Evolutionary conservation across 2,888 invertebrate genomes (phyloP), one percentile per base, ranked within the genome.

Genomic region (Melinaea marsaeus): DNA sequence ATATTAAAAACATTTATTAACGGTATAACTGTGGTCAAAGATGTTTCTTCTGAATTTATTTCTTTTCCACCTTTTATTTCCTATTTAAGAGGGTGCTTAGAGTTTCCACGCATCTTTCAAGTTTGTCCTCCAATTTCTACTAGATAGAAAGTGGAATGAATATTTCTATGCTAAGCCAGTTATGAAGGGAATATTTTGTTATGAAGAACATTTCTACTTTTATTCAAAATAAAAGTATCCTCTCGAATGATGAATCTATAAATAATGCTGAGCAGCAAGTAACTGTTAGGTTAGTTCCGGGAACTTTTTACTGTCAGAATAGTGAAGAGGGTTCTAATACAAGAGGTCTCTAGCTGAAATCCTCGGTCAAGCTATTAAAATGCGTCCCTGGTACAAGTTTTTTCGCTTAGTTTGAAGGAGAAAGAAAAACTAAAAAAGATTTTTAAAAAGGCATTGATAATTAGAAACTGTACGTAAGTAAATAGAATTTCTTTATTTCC

Each of bases 31-130:
- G 42, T 42, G 9, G 42, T 37, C 42, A 42, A 42, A 42, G 42
- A 7, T 33, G 32, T 6, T 45, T 32, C 13, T 22, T 32, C 60
- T 42, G 45, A 55, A 45, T 71, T 74, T 66, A 60, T 64, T 56
- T 64, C 57, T 62, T 45, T 79, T 83, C 84, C 84, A 83, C 79
- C 75, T 76, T 71, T 75, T 75, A 76, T 80, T 80, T 72, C 71
- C 72, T 68, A 72, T 77, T 78, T 71, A 72, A 74, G 74, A 74
- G 57, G 37, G 58, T 73, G 71, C 72, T 75, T 67, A 63, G 64
- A 67, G 68, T 72, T 73, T 68, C 65, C 42, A 72, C 71, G 75
- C 73, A 70, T 71, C 66, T 68, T 71, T 70, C 68, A 78, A 75
- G 73, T 75, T 68, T 72, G 69, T 73, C 73, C 68, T 69, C 70